Evolutionary conservation across 2,888 invertebrate species (phyloP).

Genomic region (Eilema sororculum): DNA sequence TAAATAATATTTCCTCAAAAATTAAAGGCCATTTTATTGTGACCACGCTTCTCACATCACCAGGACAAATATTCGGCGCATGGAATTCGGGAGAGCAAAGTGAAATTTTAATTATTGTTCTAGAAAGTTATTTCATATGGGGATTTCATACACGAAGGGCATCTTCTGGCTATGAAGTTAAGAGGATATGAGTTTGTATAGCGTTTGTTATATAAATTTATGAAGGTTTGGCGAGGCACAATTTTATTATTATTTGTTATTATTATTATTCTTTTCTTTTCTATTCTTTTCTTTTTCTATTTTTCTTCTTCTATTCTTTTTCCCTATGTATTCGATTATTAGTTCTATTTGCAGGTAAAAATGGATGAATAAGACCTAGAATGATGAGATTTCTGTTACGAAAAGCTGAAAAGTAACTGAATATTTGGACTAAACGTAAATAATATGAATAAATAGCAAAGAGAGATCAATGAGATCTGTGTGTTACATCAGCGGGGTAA

Average conservation of each 20-base stretch:
- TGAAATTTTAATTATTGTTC: conserved; percentile 52
- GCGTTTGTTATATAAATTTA: conserved; percentile 13
- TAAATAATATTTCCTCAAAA: conserved; percentile 36
- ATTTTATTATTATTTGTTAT: background rate
- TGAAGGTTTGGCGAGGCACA: background rate
- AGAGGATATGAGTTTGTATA: conserved; percentile 12
- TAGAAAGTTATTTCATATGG: conserved; percentile 50
- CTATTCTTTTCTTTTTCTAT: too few relatives aligned
- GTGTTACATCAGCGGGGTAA: too few relatives aligned
- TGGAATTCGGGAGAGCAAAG: conserved; percentile 38
- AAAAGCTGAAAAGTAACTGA: too few relatives aligned
- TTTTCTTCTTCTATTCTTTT: too few relatives aligned
- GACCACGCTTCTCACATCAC: conserved; percentile 53
- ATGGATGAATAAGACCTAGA: background rate
- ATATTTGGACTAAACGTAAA: too few relatives aligned
- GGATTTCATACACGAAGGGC: conserved; percentile 27
- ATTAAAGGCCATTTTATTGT: conserved; percentile 57
- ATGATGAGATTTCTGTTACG: too few relatives aligned
- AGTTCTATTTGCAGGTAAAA: background rate
- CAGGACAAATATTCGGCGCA: conserved; percentile 45
- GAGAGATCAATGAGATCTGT: too few relatives aligned
- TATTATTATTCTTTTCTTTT: background rate
- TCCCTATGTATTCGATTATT: too few relatives aligned
- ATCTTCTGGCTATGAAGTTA: conserved; percentile 24
- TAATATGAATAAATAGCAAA: too few relatives aligned